A percentile compares a stretch with the other conserved stretches of the same genome.
Conservation (phyloP, 2,888 invertebrate species). For the Acanthosepion lycidas region DNA sequence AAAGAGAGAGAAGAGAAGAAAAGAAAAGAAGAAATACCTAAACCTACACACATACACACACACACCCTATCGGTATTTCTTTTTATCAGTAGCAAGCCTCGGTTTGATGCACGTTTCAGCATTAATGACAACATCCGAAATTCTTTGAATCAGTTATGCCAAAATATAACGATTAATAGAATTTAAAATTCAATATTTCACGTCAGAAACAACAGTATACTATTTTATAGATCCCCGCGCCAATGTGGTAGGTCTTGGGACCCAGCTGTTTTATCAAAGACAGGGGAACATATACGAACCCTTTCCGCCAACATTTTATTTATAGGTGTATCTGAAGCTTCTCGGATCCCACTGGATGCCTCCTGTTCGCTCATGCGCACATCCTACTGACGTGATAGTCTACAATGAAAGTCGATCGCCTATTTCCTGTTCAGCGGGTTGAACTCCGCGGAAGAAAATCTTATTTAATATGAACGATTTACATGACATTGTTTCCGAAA, state of each 20-base stretch:
- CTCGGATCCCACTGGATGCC: neutral
- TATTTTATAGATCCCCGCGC: too few species aligned
- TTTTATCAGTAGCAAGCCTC: too few species aligned
- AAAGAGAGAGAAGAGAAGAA: too few species aligned
- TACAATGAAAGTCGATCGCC: neutral
- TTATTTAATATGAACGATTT: neutral
- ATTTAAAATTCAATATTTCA: too few species aligned
- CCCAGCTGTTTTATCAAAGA: neutral
- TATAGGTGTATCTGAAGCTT: neutral
- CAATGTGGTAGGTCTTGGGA: neutral
- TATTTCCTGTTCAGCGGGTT: neutral
- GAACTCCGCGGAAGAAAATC: neutral
- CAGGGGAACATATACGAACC: neutral
- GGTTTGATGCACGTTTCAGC: too few species aligned
- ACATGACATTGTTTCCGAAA: neutral
- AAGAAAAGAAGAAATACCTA: too few species aligned
- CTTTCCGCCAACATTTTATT: neutral
- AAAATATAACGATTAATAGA: too few species aligned
- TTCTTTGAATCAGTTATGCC: too few species aligned
- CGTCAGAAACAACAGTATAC: too few species aligned
- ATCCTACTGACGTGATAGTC: neutral
- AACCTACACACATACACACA: too few species aligned
- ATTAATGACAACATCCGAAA: too few species aligned
- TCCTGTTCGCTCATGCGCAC: neutral
- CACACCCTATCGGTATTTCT: too few species aligned